Percentiles rank a stretch among this genome's conserved stretches.
Conservation (phyloP, 2,888 invertebrate species). For the Microctonus aethiopoides region DNA sequence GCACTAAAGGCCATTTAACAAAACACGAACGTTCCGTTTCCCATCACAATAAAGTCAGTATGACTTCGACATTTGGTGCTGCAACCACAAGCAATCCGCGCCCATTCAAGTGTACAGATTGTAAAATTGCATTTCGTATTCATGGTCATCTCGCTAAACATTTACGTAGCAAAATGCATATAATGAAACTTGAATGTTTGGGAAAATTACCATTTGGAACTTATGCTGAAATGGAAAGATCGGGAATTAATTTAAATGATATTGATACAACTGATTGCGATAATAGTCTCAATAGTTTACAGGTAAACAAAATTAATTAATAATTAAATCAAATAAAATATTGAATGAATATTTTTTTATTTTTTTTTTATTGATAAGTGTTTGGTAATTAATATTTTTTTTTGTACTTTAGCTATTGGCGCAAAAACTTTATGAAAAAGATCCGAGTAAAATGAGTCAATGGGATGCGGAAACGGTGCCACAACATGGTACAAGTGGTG, state of each 20-base stretch:
- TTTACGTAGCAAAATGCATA: constrained; percentile 94
- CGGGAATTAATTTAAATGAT: constrained; percentile 89
- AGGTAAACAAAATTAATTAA: constrained; percentile 66
- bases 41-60: constrained; percentile 89
- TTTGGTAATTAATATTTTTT: not conserved
- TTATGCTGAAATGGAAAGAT: constrained; percentile 92
- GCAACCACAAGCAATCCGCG: constrained; percentile 90
- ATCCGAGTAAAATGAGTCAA: constrained; percentile 80
- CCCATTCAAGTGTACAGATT: constrained; percentile 95
- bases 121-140: constrained; percentile 95
- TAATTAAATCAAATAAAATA: not conserved
- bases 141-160: constrained; percentile 98
- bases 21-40: constrained; percentile 93
- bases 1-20: constrained; percentile 87
- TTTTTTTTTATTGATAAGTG: too few species aligned
- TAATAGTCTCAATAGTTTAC: constrained; percentile 89
- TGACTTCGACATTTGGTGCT: constrained; percentile 87
- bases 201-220: constrained; percentile 94
- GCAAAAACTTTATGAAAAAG: constrained; percentile 83
- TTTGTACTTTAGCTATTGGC: constrained; percentile 75
- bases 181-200: constrained; percentile 91
- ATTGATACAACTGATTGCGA: constrained; percentile 97
- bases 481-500: constrained; percentile 63
- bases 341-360: constrained; percentile 3
- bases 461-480: constrained; percentile 69